phyloP scores from a whole-genome alignment of 2,888 invertebrate species.

The Acrobasis consociella region DNA sequence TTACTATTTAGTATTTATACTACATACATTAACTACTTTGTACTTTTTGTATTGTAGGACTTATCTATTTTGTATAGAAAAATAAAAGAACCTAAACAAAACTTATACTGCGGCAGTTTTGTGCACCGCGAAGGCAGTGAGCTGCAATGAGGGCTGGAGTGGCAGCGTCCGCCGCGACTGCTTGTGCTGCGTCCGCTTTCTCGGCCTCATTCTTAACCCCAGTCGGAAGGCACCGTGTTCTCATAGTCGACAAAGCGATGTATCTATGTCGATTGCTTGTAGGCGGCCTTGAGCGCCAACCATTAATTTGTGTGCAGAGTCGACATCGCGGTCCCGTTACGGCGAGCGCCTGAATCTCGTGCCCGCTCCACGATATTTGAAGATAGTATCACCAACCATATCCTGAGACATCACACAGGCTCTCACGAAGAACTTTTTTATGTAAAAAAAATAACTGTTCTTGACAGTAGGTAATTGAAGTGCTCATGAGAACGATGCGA shows the following conservation, averaged over 20 bases:
- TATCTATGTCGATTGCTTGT: constrained; percentile 80
- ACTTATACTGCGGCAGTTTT: constrained; percentile 48
- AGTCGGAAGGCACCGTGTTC: constrained; percentile 72
- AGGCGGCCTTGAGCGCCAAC: constrained; percentile 79
- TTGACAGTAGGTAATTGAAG: constrained; percentile 4
- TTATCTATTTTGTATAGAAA: no score
- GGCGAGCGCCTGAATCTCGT: constrained; percentile 66
- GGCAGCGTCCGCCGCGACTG: constrained; percentile 33
- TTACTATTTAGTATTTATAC: no score
- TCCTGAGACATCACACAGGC: background rate
- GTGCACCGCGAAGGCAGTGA: constrained; percentile 34
- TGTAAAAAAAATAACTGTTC: background rate
- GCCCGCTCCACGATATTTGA: constrained; percentile 58
- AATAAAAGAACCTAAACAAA: constrained; percentile 38
- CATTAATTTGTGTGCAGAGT: constrained; percentile 80
- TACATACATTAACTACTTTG: no score
- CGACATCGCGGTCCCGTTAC: constrained; percentile 73
- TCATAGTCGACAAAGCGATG: constrained; percentile 76
- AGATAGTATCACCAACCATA: constrained; percentile 34
- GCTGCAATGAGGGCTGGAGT: constrained; percentile 36
- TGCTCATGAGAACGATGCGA: constrained; percentile 17
- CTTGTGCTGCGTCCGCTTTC: constrained; percentile 65
- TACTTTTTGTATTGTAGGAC: no score
- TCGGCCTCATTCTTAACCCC: constrained; percentile 72
- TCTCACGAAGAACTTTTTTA: background rate